Conservation (phyloP, 2,113 vertebrate genomes). For the Sebastes fasciatus region DNA sequence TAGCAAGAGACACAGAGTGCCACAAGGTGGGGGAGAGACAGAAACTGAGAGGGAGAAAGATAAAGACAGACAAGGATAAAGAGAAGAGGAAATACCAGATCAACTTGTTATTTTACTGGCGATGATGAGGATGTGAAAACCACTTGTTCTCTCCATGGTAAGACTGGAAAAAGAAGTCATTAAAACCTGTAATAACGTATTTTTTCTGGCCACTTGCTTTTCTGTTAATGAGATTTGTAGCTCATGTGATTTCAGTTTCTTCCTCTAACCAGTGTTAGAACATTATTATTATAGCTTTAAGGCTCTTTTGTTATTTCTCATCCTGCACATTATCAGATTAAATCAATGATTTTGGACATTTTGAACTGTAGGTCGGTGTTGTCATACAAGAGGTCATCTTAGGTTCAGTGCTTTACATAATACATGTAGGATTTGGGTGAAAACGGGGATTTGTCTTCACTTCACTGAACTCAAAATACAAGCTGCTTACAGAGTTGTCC, state of each 20-base stretch:
- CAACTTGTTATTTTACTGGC: slow-evolving; percentile 39
- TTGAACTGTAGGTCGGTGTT: background rate
- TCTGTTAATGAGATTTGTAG: background rate
- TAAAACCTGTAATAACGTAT: background rate
- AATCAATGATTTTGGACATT: background rate
- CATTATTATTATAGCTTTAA: background rate
- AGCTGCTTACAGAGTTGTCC: slow-evolving; percentile 50
- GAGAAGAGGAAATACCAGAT: slow-evolving; percentile 61
- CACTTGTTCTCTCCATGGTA: background rate
- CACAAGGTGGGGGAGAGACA: background rate
- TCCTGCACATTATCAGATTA: background rate
- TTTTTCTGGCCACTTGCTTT: background rate
- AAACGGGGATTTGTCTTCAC: slow-evolving; percentile 44
- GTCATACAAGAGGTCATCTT: background rate
- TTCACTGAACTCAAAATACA: slow-evolving; percentile 33
- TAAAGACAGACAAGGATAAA: slow-evolving; percentile 35
- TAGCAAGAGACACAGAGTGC: background rate
- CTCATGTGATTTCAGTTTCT: background rate
- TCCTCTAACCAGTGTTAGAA: background rate
- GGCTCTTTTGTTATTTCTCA: background rate
- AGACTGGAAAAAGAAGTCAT: background rate
- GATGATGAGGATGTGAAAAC: slow-evolving; percentile 13
- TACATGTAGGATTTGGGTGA: background rate
- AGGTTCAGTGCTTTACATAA: background rate
- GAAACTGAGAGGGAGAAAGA: slow-evolving; percentile 8